phyloP scores from a whole-genome alignment of 1,140 invertebrate genomes.

The Panagrolaimus sp. region DNA sequence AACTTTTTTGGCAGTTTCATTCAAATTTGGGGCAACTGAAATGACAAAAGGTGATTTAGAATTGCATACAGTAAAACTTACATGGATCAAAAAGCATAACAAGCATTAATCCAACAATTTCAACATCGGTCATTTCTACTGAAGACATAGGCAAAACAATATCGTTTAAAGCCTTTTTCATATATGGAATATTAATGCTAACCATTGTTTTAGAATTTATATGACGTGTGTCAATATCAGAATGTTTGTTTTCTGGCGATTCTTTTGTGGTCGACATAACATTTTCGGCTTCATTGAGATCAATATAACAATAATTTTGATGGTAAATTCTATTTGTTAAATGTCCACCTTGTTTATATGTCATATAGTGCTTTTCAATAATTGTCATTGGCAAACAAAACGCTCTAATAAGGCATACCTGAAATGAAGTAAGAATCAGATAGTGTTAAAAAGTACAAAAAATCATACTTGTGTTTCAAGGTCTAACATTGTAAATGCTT shows the following conservation, averaged over 20 bases:
- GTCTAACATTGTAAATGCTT: background rate
- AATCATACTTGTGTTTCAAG: background rate
- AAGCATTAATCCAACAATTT: slow-evolving; percentile 15
- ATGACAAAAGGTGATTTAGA: background rate
- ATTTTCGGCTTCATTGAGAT: slow-evolving; percentile 10
- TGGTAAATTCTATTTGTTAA: slow-evolving; percentile 17
- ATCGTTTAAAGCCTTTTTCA: slow-evolving; percentile 11
- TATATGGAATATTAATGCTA: slow-evolving; percentile 11
- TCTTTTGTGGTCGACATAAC: background rate
- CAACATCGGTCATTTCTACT: slow-evolving; percentile 19
- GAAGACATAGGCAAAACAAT: slow-evolving; percentile 18
- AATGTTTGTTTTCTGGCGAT: background rate
- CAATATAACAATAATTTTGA: slow-evolving; percentile 20
- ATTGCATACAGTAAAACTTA: background rate
- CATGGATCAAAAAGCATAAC: slow-evolving; percentile 18
- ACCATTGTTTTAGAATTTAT: background rate
- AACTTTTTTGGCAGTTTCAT: background rate
- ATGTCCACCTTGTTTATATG: slow-evolving; percentile 18
- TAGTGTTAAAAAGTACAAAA: no score
- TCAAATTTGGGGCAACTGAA: background rate
- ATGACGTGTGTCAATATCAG: background rate
- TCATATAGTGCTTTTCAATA: slow-evolving; percentile 24
- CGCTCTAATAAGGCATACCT: background rate
- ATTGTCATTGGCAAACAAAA: slow-evolving; percentile 9
- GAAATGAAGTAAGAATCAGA: background rate